Base-by-base conservation (phyloP, 64 coral and sea anemone species). In the Dendrophyllia cribrosa region DNA sequence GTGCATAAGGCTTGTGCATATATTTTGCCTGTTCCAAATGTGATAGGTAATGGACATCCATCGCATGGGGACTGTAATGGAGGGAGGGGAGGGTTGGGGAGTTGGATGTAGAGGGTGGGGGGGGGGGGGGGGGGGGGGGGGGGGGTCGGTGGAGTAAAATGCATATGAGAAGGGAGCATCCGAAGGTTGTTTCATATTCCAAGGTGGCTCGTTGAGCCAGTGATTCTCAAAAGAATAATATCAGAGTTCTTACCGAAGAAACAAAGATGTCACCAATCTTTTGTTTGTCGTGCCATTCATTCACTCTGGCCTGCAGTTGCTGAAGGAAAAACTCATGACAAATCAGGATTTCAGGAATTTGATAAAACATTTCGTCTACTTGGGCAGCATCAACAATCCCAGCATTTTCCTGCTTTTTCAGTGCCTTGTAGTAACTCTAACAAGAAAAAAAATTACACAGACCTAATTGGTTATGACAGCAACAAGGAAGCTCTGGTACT, bases 281-380 rank as follows among this genome's bases (percentile, higher is more conserved):
- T 70, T 95, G 94, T 44, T 91, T 99, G 64, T 96, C 97, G 88
- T 93, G 94, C 97, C 97, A 99, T 15, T 99, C 97, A 79, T 93
- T 79, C 22, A 91, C 94, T 16, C 97, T 78, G 11, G 72, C 72
- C 59, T 90, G 85, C 51, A 99, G 88, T 58, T 99, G 97, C 24
- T 94, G 87, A 45, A 99, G 90, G 70, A 99, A 99, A 75, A 93
- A 88, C 88, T 99, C 94, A 12, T 99, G 97, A 72, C 88, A 91
- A 22, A 91, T 76, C 11, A 99, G 89, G 52, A 99, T 99, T 53
- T 99, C 97, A n/a, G 97, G 93, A n/a, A 99, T 99, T 78, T 99
- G 97, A 77, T 99, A 99, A 63, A 99, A 99, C 94, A 99, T 99
- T 80, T 99, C 97, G 11, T 98, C 94, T n/a, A 96, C 97, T 83